Conservation (phyloP, 2,888 invertebrate genomes). For the Heliconius aoede region DNA sequence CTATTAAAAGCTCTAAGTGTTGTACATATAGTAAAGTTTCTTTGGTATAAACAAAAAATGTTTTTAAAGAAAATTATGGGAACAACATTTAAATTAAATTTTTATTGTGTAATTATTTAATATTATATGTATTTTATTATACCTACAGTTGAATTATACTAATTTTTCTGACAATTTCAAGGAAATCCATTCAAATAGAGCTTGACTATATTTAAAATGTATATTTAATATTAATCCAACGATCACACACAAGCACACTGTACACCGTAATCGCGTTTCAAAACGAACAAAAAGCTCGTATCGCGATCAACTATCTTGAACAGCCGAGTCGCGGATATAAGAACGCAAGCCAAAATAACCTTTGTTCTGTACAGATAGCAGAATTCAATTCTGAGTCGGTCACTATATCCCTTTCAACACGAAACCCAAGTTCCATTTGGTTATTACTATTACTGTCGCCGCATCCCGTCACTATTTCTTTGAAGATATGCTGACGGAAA, state of each 20-base stretch:
- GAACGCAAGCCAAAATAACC: slow-evolving; percentile 41
- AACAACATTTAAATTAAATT: neutral
- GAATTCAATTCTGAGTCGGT: slow-evolving; percentile 41
- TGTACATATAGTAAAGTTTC: slow-evolving; percentile 15
- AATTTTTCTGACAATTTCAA: too few relatives aligned
- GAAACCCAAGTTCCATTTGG: slow-evolving; percentile 60
- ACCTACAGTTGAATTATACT: neutral
- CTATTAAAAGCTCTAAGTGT: slow-evolving; percentile 22
- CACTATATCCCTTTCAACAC: slow-evolving; percentile 53
- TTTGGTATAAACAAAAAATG: neutral
- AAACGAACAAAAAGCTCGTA: slow-evolving; percentile 45
- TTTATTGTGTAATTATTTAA: neutral
- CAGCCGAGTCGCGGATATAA: slow-evolving; percentile 41
- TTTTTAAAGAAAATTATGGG: neutral
- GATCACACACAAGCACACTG: slow-evolving; percentile 4
- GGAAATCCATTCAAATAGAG: too few relatives aligned
- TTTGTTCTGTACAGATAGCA: slow-evolving; percentile 32
- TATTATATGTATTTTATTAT: neutral
- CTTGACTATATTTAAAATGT: neutral
- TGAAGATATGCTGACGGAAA: slow-evolving; percentile 54
- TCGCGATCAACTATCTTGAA: slow-evolving; percentile 47
- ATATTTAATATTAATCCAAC: neutral
- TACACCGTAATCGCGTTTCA: slow-evolving; percentile 35
- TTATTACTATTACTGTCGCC: slow-evolving; percentile 66
- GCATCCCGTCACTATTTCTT: slow-evolving; percentile 60